Base-by-base conservation (phyloP, 2,888 invertebrate species). In the Priocnemis perturbator region DNA sequence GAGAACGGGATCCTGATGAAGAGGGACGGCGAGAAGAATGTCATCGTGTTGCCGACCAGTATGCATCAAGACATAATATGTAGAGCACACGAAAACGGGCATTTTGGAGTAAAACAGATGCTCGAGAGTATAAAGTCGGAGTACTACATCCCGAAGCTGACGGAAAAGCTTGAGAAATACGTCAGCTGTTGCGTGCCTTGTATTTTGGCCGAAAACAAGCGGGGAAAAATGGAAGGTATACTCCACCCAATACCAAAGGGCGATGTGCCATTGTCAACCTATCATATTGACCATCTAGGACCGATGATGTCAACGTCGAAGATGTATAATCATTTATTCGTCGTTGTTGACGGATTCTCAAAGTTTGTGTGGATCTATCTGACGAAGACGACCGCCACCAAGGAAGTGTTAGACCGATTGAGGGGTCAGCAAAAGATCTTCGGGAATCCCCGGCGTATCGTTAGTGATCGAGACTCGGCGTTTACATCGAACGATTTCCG, bases 291-390 rank as follows among this genome's bases (percentile, higher is more conserved):
- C 14, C 26, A 55, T 15, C n/a, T 55, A 2, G 55, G 5, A 3
- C 55, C 21, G 11, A 15, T 55, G 55, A 21, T 5, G 2, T 2
- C 55, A 14, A 23, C 55, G n/a, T 11, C 11, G 14, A 55, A 55
- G 23, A 55, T 21, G 14, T 55, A 55, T 14, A 9, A 15, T 2
- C 23, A 55, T 14, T 4, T 55, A 14, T 23, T 55, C 55, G 21
- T 23, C 1, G 23, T 55, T 15, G n/a, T 23, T 14, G 55, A 55
- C 23, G 55, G 23, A 1, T 21, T 55, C 14, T 23, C 55, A 15
- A 55, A 55, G 21, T 55, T 55, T 14, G 26, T 26, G 2, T 55
- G 55, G 55, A 15, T 55, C 1, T 55, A 55, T 14, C 55, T 23
- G 5, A 23, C 21, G 14, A 55, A 26, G 15, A 23, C 23, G 14